Evolutionary conservation across 2,888 invertebrate species (phyloP).

Genomic region (Monoplex corrugatus): DNA sequence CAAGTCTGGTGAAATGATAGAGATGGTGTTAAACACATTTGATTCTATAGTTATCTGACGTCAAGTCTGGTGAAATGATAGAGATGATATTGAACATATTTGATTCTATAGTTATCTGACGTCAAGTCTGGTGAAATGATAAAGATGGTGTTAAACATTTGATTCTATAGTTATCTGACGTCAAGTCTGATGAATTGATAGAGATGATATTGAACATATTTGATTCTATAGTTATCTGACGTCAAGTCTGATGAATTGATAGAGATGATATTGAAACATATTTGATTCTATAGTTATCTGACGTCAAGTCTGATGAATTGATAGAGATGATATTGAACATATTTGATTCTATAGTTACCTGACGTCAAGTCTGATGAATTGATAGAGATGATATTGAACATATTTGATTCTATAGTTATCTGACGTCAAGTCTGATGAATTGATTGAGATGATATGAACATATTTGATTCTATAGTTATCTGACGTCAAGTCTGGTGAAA

Average conservation of each 20-base stretch:
- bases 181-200: conserved; percentile 29
- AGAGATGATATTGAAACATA: no score
- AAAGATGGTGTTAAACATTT: no score
- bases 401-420: no score
- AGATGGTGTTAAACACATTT: no score
- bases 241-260: conserved; percentile 27
- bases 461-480: no score
- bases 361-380: conserved; percentile 26
- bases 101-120: conserved; percentile 5
- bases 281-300: no score
- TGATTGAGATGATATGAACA: neutral
- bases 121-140: conserved; percentile 29
- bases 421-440: conserved; percentile 28
- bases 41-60: neutral
- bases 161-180: neutral
- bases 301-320: conserved; percentile 32
- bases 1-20: conserved; percentile 23
- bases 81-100: no score
- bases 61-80: conserved; percentile 31
- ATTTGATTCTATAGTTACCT: no score
- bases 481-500: conserved; percentile 30
- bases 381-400: neutral
- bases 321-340: neutral
- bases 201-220: no score
- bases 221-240: conserved; percentile 5